Base-by-base conservation (phyloP, 2,888 invertebrate genomes). In the Scaeva pyrastri region DNA sequence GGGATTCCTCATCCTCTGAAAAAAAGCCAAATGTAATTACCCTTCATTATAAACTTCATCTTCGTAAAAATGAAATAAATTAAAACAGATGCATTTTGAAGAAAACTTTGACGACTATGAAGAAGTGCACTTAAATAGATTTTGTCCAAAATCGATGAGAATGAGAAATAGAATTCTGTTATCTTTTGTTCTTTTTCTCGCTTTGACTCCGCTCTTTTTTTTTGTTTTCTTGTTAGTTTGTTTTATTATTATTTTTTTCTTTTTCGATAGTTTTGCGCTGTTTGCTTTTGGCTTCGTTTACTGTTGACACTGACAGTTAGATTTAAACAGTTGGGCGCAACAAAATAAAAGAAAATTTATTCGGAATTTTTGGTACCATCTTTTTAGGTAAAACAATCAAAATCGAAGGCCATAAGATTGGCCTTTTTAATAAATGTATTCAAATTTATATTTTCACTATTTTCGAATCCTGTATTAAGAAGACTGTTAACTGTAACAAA, bases 91-190 rank as follows among this genome's bases (percentile, higher is more conserved):
- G 86, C 86, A 74, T 56, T 19, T 48, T 62, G 5, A 43, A n/a
- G 52, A 55, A 50, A 26, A 19, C 8, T 8, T 48, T 14, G 16
- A n/a, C 36, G 11, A 21, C 36, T 21, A 56, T 39, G 68, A 48
- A 76, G 45, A 64, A 81, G 43, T 75, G 77, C 81, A 86, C 50
- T 76, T 73, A 62, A 70, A 85, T 81, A 62, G 70, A 81, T 70
- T 80, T 64, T 86, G 86, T 77, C 77, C 77, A 86, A 86, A 86
- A 86, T 86, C 86, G 86, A 86, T 86, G 82, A 82, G 66, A 81
- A 26, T 85, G 76, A 75, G 85, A 76, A 73, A 62, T 62, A 41
- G 19, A 56, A 70, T 74, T 81, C 45, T 81, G 68, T 81, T 71
- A 23, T 5, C 16, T 56, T 71, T 36, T 43, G 26, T 41, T 56